phyloP scores from a whole-genome alignment of 2,113 vertebrate genomes.

The Crocuta crocuta region DNA sequence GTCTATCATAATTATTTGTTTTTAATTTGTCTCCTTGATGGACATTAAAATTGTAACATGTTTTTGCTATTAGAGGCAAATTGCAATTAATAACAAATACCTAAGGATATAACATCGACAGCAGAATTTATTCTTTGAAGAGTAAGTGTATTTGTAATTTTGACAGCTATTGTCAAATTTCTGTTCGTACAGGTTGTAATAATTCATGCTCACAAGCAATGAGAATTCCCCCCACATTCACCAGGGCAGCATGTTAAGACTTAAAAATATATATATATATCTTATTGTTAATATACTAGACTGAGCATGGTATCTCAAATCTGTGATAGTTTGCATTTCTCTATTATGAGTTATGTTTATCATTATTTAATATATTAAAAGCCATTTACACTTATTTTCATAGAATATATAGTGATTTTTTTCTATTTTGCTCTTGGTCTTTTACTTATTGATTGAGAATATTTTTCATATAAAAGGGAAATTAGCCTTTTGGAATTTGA shows the following conservation, averaged over 20 bases:
- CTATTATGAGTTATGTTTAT: neutral
- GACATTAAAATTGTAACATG: neutral
- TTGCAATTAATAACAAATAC: neutral
- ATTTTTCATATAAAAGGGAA: neutral
- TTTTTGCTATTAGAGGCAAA: neutral
- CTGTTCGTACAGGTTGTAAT: neutral
- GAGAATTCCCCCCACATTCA: neutral
- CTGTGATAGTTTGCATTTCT: neutral
- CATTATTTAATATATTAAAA: neutral
- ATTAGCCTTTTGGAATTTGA: neutral
- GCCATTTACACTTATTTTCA: neutral
- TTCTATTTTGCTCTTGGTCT: neutral
- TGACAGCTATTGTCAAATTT: neutral
- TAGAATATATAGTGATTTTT: neutral
- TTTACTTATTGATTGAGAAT: neutral
- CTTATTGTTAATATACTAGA: neutral
- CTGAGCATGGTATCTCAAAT: neutral
- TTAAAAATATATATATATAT: too few relatives aligned
- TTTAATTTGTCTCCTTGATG: neutral
- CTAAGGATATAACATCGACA: neutral
- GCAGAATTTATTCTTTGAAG: neutral
- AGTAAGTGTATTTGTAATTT: constrained; percentile 15
- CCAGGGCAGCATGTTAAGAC: neutral
- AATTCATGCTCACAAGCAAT: neutral
- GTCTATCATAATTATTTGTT: neutral